phyloP scores from a whole-genome alignment of 1,140 invertebrate species.

The Galleria mellonella region DNA sequence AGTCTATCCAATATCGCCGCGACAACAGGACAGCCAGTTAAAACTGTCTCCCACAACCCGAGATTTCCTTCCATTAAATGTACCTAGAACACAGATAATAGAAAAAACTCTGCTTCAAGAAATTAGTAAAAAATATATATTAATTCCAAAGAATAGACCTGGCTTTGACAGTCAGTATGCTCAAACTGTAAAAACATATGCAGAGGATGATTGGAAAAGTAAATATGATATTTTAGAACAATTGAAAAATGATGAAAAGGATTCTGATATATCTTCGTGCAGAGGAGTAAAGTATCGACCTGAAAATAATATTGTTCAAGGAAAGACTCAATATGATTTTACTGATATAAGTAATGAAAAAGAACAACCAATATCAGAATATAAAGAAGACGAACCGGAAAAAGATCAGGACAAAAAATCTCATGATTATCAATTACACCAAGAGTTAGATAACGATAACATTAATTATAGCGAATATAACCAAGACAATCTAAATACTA shows the following conservation, averaged over 20 bases:
- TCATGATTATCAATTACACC: too few relatives aligned
- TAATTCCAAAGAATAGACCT: conserved; percentile 44
- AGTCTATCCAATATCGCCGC: too few relatives aligned
- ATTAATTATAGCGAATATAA: too few relatives aligned
- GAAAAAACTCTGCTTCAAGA: conserved; percentile 39
- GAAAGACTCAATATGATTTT: too few relatives aligned
- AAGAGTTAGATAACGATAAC: too few relatives aligned
- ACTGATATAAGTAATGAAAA: neutral
- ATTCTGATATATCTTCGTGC: conserved; percentile 2
- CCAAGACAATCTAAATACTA: too few relatives aligned
- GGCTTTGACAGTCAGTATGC: conserved; percentile 6
- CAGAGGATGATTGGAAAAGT: conserved; percentile 47
- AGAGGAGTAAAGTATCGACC: too few relatives aligned
- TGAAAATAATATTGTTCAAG: too few relatives aligned
- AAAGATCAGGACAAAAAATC: neutral
- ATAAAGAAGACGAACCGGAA: conserved; percentile 1
- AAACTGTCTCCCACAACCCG: neutral
- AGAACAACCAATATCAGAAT: neutral
- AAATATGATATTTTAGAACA: conserved; percentile 61
- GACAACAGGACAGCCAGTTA: too few relatives aligned
- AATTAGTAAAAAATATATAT: conserved; percentile 57
- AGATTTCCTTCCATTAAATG: neutral
- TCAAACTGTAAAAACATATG: conserved; percentile 10
- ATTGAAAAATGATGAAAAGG: conserved; percentile 48
- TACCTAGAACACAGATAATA: conserved; percentile 10